Conservation (phyloP, 2,113 vertebrate genomes). For the Stegastes partitus region DNA sequence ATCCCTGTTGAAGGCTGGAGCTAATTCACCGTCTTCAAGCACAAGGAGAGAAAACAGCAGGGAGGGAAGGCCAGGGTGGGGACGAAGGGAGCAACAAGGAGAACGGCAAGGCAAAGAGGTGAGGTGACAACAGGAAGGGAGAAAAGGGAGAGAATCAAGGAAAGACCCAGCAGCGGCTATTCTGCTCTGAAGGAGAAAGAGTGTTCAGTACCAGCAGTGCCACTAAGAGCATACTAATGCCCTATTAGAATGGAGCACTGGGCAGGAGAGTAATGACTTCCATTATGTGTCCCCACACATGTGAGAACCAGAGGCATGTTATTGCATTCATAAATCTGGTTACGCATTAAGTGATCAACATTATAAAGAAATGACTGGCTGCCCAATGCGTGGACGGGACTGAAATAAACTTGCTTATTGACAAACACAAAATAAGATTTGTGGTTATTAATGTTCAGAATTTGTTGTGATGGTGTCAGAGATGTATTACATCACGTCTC, state of each 20-base stretch:
- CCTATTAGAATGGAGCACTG: slow-evolving; percentile 46
- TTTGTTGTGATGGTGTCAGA: too few species aligned
- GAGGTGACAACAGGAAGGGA: slow-evolving; percentile 28
- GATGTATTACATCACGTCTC: fast-evolving
- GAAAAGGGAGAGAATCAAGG: background rate
- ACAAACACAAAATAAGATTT: background rate
- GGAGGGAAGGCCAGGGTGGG: background rate
- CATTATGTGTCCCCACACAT: slow-evolving; percentile 58
- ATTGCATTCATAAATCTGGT: slow-evolving; percentile 64
- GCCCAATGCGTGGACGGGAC: background rate
- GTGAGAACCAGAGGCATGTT: slow-evolving; percentile 44
- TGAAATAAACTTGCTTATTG: slow-evolving; percentile 24
- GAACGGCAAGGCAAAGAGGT: slow-evolving; percentile 26
- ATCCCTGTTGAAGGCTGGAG: slow-evolving; percentile 73
- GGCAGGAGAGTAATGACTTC: slow-evolving; percentile 64
- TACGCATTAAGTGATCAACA: slow-evolving; percentile 51
- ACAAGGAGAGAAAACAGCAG: slow-evolving; percentile 35
- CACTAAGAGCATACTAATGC: slow-evolving; percentile 66
- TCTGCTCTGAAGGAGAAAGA: slow-evolving; percentile 20
- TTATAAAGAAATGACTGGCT: slow-evolving; percentile 49
- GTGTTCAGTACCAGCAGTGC: slow-evolving; percentile 30
- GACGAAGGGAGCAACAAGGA: slow-evolving; percentile 16
- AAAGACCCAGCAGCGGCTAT: slow-evolving; percentile 34
- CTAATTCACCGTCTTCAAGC: slow-evolving; percentile 75
- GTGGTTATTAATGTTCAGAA: too few species aligned